A percentile compares a stretch with the other conserved stretches of the same genome.
Conservation (phyloP, 2,888 invertebrate genomes). For the Cosmia pyralina region DNA sequence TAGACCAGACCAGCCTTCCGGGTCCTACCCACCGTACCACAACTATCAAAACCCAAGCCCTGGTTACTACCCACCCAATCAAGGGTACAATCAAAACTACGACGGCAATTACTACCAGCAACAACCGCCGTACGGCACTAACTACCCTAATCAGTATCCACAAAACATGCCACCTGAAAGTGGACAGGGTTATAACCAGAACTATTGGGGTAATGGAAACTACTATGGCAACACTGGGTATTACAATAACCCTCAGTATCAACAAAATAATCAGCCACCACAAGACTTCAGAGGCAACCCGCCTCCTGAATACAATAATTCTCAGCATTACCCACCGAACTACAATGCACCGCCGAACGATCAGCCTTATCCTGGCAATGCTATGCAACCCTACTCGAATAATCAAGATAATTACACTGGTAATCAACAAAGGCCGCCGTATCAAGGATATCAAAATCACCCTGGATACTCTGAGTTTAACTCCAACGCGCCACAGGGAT, state of each 20-base stretch:
- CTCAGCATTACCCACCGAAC: slow-evolving; percentile 80
- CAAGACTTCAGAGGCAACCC: slow-evolving; percentile 78
- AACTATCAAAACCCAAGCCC: slow-evolving; percentile 81
- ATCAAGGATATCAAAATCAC: slow-evolving; percentile 75
- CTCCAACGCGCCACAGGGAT: slow-evolving; percentile 71
- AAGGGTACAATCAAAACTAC: slow-evolving; percentile 84
- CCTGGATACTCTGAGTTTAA: slow-evolving; percentile 81
- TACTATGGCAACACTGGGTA: slow-evolving; percentile 84
- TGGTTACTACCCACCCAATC: slow-evolving; percentile 88
- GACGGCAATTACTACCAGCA: slow-evolving; percentile 85
- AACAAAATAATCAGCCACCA: slow-evolving; percentile 76
- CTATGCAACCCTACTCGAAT: slow-evolving; percentile 78
- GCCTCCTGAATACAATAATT: slow-evolving; percentile 75
- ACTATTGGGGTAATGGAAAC: slow-evolving; percentile 84
- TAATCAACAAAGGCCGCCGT: slow-evolving; percentile 80
- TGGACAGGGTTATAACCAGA: slow-evolving; percentile 81
- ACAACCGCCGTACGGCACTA: slow-evolving; percentile 78
- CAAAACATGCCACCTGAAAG: slow-evolving; percentile 77
- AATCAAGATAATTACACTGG: slow-evolving; percentile 79
- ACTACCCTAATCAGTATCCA: slow-evolving; percentile 86
- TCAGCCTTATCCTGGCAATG: slow-evolving; percentile 77
- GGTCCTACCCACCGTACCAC: slow-evolving; percentile 83
- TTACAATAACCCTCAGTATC: slow-evolving; percentile 85
- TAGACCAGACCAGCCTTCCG: slow-evolving; percentile 79
- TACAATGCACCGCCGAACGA: slow-evolving; percentile 77